Base-by-base conservation (phyloP, 2,113 vertebrate genomes). In the Cyanistes caeruleus region DNA sequence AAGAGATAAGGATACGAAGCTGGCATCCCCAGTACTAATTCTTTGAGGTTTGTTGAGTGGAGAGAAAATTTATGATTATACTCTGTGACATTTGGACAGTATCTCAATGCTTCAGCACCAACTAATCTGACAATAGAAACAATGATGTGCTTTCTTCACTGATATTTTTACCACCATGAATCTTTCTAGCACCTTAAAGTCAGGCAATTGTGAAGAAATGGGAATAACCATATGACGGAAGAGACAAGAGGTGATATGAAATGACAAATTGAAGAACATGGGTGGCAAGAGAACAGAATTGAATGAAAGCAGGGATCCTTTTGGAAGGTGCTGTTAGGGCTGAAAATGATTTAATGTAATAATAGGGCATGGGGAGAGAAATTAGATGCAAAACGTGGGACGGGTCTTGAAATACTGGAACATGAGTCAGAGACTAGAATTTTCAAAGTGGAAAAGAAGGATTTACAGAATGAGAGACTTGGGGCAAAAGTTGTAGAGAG, bases 41-140 rank as follows among this genome's bases (percentile, higher is more conserved):
- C n/a, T 83, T 12, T 90, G 67, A 76, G 23, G 5, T n/a, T 52
- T 80, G 41, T 18, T 73, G 78, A 85, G 23, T 73, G 49, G 21
- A 64, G 22, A 76, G 22, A 62, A 90, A 80, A 76, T 83, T 52
- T 87, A 44, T 79, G 31, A 41, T 73, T 90, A 33, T 56, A 35
- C 8, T 69, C 37, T 53, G 15, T 91, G 72, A 88, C 53, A 73
- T 85, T 85, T 94, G n/a, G 49, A 86, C 62, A 87, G 75, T 53
- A 76, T 85, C 58, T 76, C 9, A 20, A 28, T 62, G 31, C 14
- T 93, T 89, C 65, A 87, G 48, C 41, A 84, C 13, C 78, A 78
- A 27, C 44, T 85, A 83, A 80, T 77, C 51, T 92, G 89, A 83
- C 86, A 92, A 69, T 25, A 93, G 74, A 84, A 93, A 95, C 74